Base-by-base conservation (phyloP, 2,888 invertebrate species). In the Ptilodon capucinus region DNA sequence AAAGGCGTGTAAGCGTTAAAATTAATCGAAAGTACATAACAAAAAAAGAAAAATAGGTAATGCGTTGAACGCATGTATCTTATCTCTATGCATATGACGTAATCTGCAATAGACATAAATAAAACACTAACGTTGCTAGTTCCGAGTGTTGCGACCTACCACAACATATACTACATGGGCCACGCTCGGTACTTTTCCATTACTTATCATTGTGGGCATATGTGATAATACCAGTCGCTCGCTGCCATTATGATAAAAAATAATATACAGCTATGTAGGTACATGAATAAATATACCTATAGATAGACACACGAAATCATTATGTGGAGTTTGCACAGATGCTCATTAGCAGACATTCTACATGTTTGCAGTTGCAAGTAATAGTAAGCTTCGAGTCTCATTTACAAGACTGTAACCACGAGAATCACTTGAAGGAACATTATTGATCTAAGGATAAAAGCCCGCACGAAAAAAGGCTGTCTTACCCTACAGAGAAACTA, bases 81-180 rank as follows among this genome's bases (percentile, higher is more conserved):
- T 64, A 71, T 72, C 61, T 51, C 45, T 7, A 40, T 17, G 41
- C 18, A 44, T 14, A 28, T n/a, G 17, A 8, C 44, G 50, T 58
- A 61, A 59, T 62, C 48, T 51, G 43, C 59, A 69, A 57, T 59
- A 64, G 64, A 57, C 48, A 44, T 45, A 42, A 47, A 57, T 56
- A 63, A 61, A 60, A 63, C 51, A 40, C 51, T 64, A 59, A 54
- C 51, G 52, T 56, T 51, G 52, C 48, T 63, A 56, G 49, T 54
- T 55, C 51, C 57, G 48, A 55, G 42, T 42, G 52, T 61, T 74
- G 59, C 64, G 79, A 85, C 84, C 86, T 84, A 71, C 81, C 84
- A 68, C 84, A 86, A 87, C 76, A 64, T 48, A 35, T 55, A 55
- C 57, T 54, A 58, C 67, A 61, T 48, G 52, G 50, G 44, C 54